Percentiles rank a stretch among this genome's conserved stretches.
Evolutionary conservation across 2,797 vertebrate genomes (phyloP).

Genomic region (Dryobates pubescens): DNA sequence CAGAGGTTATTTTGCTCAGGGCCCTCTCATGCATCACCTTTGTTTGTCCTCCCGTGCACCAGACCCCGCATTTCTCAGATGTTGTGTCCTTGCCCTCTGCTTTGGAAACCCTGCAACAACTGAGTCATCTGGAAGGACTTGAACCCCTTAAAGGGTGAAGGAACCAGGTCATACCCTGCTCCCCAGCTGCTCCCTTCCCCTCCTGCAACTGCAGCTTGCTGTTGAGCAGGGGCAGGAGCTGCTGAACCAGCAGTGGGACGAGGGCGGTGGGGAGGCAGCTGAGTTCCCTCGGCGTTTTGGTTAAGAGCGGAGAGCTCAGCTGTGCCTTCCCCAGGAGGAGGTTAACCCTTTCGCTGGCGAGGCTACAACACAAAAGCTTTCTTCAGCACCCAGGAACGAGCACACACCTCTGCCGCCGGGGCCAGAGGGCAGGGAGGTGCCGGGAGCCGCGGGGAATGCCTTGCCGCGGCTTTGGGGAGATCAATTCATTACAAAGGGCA

Average conservation of each 20-base stretch:
- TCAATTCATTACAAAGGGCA: slow-evolving; percentile 61
- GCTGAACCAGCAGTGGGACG: not conserved
- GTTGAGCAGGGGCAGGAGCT: not conserved
- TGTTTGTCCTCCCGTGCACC: fast-evolving
- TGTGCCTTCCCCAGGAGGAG: not conserved
- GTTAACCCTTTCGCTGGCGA: not conserved
- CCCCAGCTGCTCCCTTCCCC: not conserved
- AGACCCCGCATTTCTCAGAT: not conserved
- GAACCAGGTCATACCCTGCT: not conserved
- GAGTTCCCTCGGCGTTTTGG: not conserved
- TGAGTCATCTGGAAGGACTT: not conserved
- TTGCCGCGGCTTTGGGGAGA: slow-evolving; percentile 33
- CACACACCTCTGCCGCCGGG: not conserved
- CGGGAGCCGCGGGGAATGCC: slow-evolving; percentile 13
- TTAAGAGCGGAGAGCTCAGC: not conserved
- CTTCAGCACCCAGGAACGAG: slow-evolving; percentile 22
- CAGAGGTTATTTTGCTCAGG: not conserved
- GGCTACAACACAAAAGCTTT: not conserved
- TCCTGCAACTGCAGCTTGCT: no score
- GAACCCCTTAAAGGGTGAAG: not conserved
- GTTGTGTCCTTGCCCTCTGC: not conserved
- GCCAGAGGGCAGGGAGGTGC: not conserved
- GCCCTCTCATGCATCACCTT: not conserved
- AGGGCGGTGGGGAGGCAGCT: not conserved
- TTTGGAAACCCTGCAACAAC: not conserved